phyloP scores from a whole-genome alignment of 2,888 invertebrate genomes.

The Pristionchus fissidentatus region DNA sequence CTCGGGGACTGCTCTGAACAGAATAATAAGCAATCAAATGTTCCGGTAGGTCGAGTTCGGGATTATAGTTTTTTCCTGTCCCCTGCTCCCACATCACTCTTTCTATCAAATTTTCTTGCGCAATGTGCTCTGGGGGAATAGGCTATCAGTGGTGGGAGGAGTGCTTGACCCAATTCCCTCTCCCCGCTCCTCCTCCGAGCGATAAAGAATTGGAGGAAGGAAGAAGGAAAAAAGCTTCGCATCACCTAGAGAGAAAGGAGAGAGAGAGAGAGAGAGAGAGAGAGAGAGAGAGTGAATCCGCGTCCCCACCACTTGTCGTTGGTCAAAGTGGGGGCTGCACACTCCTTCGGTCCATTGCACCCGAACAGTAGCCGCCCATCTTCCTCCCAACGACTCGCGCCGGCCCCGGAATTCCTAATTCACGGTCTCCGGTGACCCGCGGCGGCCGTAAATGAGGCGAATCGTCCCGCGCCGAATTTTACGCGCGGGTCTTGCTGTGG shows the following conservation, averaged over 20 bases:
- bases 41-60: too few relatives aligned
- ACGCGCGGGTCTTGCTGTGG: too few relatives aligned
- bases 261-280: slow-evolving; percentile 34
- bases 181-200: not conserved
- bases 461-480: too few relatives aligned
- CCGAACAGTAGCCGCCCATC: slow-evolving; percentile 34
- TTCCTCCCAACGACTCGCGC: not conserved
- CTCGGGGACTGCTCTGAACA: slow-evolving; percentile 65
- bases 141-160: slow-evolving; percentile 44
- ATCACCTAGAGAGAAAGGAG: not conserved
- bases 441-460: too few relatives aligned
- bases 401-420: slow-evolving; percentile 50
- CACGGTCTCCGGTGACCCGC: too few relatives aligned
- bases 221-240: not conserved
- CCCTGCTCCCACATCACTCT: not conserved
- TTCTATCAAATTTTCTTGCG: slow-evolving; percentile 46
- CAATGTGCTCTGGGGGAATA: slow-evolving; percentile 27
- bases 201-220: slow-evolving; percentile 30
- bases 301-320: slow-evolving; percentile 27
- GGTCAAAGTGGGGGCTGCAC: not conserved
- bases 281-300: slow-evolving; percentile 29
- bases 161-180: slow-evolving; percentile 13
- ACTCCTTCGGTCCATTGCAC: slow-evolving; percentile 27
- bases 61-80: not conserved
- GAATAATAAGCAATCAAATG: too few relatives aligned